Evolutionary conservation across 2,797 vertebrate species (phyloP).

Genomic region (Heteromormyrus szaboi): DNA sequence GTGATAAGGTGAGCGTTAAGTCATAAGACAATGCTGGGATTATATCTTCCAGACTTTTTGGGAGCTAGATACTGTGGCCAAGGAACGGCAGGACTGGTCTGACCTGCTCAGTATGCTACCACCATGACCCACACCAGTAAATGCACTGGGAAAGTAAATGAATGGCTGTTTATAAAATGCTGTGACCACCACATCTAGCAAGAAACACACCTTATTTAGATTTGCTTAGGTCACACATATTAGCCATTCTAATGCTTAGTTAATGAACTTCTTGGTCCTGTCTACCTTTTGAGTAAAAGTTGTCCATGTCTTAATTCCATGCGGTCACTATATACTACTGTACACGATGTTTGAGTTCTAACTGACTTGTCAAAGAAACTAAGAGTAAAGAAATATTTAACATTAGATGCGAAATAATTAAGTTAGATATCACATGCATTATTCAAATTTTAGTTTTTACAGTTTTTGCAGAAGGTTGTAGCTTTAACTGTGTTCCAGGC

Average conservation of each 20-base stretch:
- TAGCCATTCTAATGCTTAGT: not conserved
- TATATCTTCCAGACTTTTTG: not conserved
- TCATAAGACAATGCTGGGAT: not conserved
- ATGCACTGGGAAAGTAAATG: not conserved
- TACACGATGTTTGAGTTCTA: not conserved
- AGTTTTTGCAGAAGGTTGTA: not conserved
- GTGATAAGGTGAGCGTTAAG: not conserved
- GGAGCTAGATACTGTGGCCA: not conserved
- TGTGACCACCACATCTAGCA: not conserved
- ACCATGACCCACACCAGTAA: not conserved
- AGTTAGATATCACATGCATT: not conserved
- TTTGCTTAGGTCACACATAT: not conserved
- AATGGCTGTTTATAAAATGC: not conserved
- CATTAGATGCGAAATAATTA: not conserved
- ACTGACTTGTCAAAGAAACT: not conserved
- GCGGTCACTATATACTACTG: not conserved
- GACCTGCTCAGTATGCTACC: not conserved
- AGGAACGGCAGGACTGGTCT: not conserved
- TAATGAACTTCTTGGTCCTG: not conserved
- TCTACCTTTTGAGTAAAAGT: not conserved
- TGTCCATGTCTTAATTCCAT: not conserved
- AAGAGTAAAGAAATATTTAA: not conserved
- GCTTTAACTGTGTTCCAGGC: not conserved
- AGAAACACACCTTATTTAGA: not conserved
- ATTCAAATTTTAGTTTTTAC: not conserved